Percentiles rank a stretch among this genome's conserved stretches.
Conservation (phyloP, 2,888 invertebrate species). For the Idaea straminata region DNA sequence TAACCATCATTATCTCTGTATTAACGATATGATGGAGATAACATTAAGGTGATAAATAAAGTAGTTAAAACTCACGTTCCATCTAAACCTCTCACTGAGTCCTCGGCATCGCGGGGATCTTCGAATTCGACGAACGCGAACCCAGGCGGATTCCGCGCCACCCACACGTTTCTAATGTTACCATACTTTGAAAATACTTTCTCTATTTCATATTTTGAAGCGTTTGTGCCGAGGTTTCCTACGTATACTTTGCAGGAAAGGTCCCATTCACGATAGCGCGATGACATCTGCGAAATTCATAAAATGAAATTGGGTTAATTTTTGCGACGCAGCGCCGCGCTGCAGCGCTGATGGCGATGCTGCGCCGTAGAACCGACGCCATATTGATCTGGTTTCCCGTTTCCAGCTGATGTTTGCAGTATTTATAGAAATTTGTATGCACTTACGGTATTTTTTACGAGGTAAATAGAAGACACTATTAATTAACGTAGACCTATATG, state of each 20-base stretch:
- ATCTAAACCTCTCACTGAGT: slow-evolving; percentile 90
- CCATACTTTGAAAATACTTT: slow-evolving; percentile 94
- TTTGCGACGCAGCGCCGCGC: slow-evolving; percentile 2
- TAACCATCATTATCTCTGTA: background rate
- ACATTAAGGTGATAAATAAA: background rate
- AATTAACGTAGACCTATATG: background rate
- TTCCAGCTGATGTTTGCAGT: background rate
- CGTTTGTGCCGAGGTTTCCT: slow-evolving; percentile 94
- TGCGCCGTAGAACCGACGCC: slow-evolving; percentile 34
- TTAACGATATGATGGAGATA: background rate
- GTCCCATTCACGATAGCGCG: slow-evolving; percentile 89
- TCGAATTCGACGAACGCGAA: slow-evolving; percentile 95
- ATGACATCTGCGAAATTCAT: slow-evolving; percentile 81
- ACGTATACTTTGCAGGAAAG: slow-evolving; percentile 95
- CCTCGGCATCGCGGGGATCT: slow-evolving; percentile 93
- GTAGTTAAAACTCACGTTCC: slow-evolving; percentile 76
- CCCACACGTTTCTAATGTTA: slow-evolving; percentile 94
- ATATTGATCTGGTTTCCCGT: slow-evolving; percentile 31
- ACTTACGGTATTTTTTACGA: background rate
- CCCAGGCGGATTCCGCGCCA: slow-evolving; percentile 95
- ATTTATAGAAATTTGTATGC: background rate
- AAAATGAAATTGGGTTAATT: slow-evolving; percentile 23
- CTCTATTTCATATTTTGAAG: slow-evolving; percentile 93
- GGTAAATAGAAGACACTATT: background rate
- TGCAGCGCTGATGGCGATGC: slow-evolving; percentile 7